Base-by-base conservation (phyloP, 2,888 invertebrate species). In the Pandemis corylana region DNA sequence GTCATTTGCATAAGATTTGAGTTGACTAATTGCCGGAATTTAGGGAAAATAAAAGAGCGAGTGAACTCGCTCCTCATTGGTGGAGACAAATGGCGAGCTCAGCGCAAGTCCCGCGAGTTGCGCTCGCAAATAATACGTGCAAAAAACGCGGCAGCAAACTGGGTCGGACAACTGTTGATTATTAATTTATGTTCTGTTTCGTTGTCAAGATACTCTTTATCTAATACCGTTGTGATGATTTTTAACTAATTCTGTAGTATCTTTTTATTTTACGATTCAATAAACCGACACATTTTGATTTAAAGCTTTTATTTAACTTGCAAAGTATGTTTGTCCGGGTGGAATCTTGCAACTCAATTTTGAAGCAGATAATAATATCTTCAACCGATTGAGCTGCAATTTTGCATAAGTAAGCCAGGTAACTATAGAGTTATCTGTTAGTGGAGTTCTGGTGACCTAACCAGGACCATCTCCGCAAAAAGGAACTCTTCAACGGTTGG, bases 1-100 rank as follows among this genome's bases (percentile, higher is more conserved):
- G 83, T 81, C 77, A 88, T 90, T 90, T 89, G 87, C 89, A 90
- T 89, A 86, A 86, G 87, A 89, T 88, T 86, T 81, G 76, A 81
- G 82, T 82, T 85, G 85, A 88, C 85, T 89, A 89, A 90, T 90
- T 87, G 84, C 81, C 76, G 77, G 82, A 84, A 84, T 86, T 85
- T 79, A 78, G 82, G 68, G 68, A 73, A 77, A 77, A 77, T 71
- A 76, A 76, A 77, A 70, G 75, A 72, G 73, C 56, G 59, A 68
- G 67, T 46, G 51, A 49, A 68, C 68, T 61, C 44, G 65, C 69
- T 41, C n/a, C 41, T 67, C 67, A 53, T 67, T 67, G 67, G 67
- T 67, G 28, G 61, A 69, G 51, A 74, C 66, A 74, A 74, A 74
- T 74, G 61, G 61, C 12, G 65, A 36, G 69, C 69, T 70, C 28